Evolutionary conservation across 2,797 vertebrate genomes (phyloP).

Genomic region (Rhynchonycteris naso): DNA sequence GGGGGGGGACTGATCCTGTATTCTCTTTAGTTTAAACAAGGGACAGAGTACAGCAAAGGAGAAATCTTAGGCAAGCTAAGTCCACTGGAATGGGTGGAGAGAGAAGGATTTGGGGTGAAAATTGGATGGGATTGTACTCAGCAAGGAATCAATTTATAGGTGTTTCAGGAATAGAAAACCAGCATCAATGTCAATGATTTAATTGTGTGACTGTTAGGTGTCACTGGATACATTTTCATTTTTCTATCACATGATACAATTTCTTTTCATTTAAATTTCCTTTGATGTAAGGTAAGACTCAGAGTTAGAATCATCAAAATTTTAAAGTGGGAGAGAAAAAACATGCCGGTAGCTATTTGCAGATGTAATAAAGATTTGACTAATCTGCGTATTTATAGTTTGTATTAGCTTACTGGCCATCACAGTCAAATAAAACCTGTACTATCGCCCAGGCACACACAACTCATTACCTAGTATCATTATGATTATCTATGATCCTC

Average conservation of each 20-base stretch:
- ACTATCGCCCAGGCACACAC: background rate
- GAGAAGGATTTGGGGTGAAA: background rate
- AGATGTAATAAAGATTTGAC: slow-evolving; percentile 58
- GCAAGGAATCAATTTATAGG: slow-evolving; percentile 56
- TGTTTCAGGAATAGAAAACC: slow-evolving; percentile 20
- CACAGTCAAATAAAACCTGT: slow-evolving; percentile 60
- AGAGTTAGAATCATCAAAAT: slow-evolving; percentile 63
- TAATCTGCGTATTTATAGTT: slow-evolving; percentile 74
- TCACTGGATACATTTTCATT: slow-evolving; percentile 26
- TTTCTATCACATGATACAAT: background rate
- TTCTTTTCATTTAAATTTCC: slow-evolving; percentile 60
- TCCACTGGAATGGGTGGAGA: slow-evolving; percentile 25
- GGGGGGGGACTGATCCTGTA: slow-evolving; percentile 68
- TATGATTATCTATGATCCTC: slow-evolving; percentile 63
- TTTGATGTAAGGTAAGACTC: slow-evolving; percentile 32
- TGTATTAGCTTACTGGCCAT: slow-evolving; percentile 47
- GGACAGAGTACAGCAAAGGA: slow-evolving; percentile 61
- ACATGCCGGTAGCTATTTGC: slow-evolving; percentile 30
- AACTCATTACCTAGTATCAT: slow-evolving; percentile 60
- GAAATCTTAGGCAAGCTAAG: slow-evolving; percentile 31
- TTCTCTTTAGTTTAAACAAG: slow-evolving; percentile 72
- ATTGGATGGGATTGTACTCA: background rate
- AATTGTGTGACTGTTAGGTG: background rate
- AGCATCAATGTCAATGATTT: background rate
- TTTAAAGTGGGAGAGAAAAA: slow-evolving; percentile 60